Evolutionary conservation across 2,888 invertebrate species (phyloP), one percentile per base, ranked within the genome.

Genomic region (Danaus chrysippus): DNA sequence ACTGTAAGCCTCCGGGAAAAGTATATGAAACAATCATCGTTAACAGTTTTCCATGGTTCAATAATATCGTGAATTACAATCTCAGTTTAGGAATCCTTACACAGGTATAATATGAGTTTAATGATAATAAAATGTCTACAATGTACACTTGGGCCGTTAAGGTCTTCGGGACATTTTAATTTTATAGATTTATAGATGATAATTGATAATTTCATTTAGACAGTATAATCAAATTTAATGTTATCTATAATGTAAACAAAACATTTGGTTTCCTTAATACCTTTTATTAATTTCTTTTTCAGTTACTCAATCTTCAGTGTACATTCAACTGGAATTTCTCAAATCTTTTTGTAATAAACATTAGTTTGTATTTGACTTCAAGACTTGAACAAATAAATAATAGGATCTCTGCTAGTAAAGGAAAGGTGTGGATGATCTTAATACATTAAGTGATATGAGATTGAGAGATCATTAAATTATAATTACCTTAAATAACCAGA

Each of bases 321-420:
- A 94, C 94, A 0, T 94, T 95, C 61, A 92, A 92, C 1, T 95
- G 95, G 95, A 95, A 93, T 71, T 95, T 92, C 64, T 92, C 93
- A 65, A 94, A 94, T 73, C 76, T 94, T 5, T 94, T 95, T 73
- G 92, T 95, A 11, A 94, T 94, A 71, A 86, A 94, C 54, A 85
- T 95, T 13, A 94, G 95, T 76, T 86, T 93, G 60, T 94, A 94
- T 19, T 75, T 95, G 68, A 89, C 93, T 0, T 90, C 93, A 9
- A 91, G 93, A 67, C 92, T 95, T 67, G 88, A 92, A 41, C 94
- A 94, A 76, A 81, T 94, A 0, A 94, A 94, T 63, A 71, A 68
- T 8, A 81, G 79, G 64, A 76, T 87, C 23, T n/a, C 69, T 0
- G 75, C 75, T 11, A 78, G 74, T 11, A 77, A 72, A 67, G 79